phyloP scores from a whole-genome alignment of 2,113 vertebrate genomes.

The Thryonomys swinderianus region DNA sequence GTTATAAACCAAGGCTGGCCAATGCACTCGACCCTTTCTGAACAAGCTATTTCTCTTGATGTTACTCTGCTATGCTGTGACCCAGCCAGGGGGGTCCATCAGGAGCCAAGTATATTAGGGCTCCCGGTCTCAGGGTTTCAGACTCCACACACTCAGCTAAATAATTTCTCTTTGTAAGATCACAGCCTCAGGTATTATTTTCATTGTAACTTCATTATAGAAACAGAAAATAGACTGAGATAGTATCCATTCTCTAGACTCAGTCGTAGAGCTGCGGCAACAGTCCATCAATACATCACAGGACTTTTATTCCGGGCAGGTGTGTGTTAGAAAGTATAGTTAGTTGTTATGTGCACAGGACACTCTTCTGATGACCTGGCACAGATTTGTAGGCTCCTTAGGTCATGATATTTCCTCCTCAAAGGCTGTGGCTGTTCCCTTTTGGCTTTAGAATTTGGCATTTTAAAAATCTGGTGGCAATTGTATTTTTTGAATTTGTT shows the following conservation, averaged over 20 bases:
- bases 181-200: not conserved
- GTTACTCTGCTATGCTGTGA: not conserved
- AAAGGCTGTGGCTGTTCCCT: not conserved
- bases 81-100: not conserved
- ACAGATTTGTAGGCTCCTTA: not conserved
- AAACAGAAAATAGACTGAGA: not conserved
- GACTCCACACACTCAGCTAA: not conserved
- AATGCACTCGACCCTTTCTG: not conserved
- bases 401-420: not conserved
- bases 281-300: not conserved
- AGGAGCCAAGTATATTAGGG: not conserved
- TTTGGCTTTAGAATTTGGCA: not conserved
- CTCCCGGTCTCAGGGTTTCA: not conserved
- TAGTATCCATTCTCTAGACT: not conserved
- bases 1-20: not conserved
- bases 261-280: not conserved
- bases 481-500: not conserved
- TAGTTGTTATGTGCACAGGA: not conserved
- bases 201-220: not conserved
- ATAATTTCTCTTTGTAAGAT: not conserved
- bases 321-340: not conserved
- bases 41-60: not conserved
- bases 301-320: not conserved
- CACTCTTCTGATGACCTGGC: not conserved
- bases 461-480: not conserved